Evolutionary conservation across 2,797 vertebrate species (phyloP).

Genomic region (Diplodus sargus): DNA sequence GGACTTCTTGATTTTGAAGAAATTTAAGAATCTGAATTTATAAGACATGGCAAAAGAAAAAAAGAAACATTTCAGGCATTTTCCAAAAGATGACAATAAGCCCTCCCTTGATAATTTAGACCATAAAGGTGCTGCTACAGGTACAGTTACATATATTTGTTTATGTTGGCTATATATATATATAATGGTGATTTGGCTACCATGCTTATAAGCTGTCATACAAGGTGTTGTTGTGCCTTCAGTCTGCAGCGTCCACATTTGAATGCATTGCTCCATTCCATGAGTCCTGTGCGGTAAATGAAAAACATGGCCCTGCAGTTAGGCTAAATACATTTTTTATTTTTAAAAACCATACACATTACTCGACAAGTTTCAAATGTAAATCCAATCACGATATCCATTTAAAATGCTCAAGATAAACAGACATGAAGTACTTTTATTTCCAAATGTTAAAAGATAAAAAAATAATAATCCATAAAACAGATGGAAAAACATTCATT

Average conservation of each 20-base stretch:
- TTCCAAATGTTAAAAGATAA: slow-evolving; percentile 90
- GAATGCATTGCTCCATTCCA: neutral
- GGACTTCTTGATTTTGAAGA: neutral
- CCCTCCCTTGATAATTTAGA: neutral
- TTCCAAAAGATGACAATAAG: neutral
- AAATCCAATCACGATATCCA: slow-evolving; percentile 91
- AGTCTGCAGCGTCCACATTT: neutral
- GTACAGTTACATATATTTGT: neutral
- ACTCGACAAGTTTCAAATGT: slow-evolving; percentile 91
- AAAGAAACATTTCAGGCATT: neutral
- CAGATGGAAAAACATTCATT: slow-evolving; percentile 90
- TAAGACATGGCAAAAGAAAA: neutral
- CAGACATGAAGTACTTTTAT: slow-evolving; percentile 89
- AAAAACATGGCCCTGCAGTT: slow-evolving; percentile 79
- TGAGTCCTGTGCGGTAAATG: slow-evolving; percentile 58
- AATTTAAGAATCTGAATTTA: neutral
- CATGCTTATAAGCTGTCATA: neutral
- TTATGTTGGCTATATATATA: too few relatives aligned
- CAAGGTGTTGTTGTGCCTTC: neutral
- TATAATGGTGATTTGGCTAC: neutral
- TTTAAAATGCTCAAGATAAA: slow-evolving; percentile 92
- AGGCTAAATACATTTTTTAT: slow-evolving; percentile 92
- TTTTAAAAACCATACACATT: slow-evolving; percentile 92
- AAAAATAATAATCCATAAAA: slow-evolving; percentile 88
- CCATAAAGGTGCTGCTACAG: neutral